Conservation (phyloP, 2,113 vertebrate genomes). For the Aptenodytes forsteri region DNA sequence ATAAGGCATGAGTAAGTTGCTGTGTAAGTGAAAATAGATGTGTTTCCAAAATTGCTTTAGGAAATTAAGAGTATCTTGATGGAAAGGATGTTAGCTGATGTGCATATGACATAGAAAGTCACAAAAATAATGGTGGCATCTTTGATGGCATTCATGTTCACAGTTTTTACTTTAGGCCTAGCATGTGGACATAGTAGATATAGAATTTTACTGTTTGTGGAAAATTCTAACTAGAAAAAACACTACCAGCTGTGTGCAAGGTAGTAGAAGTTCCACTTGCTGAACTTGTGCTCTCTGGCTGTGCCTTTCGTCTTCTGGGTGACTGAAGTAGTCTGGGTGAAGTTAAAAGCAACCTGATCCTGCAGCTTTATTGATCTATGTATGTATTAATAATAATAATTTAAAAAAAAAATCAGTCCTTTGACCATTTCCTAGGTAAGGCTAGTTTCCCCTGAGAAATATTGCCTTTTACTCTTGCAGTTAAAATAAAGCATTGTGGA, state of each 20-base stretch:
- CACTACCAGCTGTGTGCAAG: not conserved
- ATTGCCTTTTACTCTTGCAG: not conserved
- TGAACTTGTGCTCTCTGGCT: not conserved
- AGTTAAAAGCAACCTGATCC: not conserved
- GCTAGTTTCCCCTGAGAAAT: not conserved
- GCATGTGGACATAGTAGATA: not conserved
- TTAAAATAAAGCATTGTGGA: not conserved
- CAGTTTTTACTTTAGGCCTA: not conserved
- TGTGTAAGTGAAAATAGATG: not conserved
- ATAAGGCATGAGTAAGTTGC: not conserved
- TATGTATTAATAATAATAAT: not conserved
- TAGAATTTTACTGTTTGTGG: not conserved
- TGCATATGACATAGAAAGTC: not conserved
- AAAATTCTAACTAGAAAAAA: not conserved
- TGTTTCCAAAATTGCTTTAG: not conserved
- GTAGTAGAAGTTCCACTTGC: not conserved
- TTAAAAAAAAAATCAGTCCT: not conserved
- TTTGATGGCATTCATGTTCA: not conserved
- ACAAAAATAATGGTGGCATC: not conserved
- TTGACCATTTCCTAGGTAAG: not conserved
- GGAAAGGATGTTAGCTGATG: not conserved
- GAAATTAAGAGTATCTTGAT: not conserved
- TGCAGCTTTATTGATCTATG: not conserved
- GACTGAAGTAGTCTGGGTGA: not conserved
- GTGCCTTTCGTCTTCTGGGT: not conserved